Conservation (phyloP, 2,888 invertebrate species). For the Athalia circularis region DNA sequence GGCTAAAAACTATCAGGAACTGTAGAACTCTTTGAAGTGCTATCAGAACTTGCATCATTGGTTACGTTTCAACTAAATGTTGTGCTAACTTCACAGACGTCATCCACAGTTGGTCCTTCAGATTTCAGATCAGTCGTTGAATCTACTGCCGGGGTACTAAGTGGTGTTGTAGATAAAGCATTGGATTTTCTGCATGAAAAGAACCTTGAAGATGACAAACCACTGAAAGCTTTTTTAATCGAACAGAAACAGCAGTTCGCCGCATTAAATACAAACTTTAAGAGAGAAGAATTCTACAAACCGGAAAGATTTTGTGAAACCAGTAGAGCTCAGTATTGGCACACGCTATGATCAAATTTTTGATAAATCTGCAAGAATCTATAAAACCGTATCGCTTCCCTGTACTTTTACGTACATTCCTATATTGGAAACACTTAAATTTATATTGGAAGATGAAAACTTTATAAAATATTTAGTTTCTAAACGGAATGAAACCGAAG, state of each 20-base stretch:
- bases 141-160: constrained; percentile 1
- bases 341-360: constrained; percentile 47
- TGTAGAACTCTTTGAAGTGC: too few relatives aligned
- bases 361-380: constrained; percentile 40
- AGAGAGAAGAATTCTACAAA: constrained; percentile 22
- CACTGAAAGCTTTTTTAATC: constrained; percentile 18
- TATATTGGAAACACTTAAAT: constrained; percentile 46
- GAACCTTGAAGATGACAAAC: constrained; percentile 1
- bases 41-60: too few relatives aligned
- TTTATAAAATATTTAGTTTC: constrained; percentile 4
- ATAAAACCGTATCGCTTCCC: constrained; percentile 36
- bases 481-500: constrained; percentile 14
- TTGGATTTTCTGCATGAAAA: background rate
- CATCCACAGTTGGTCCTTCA: too few relatives aligned
- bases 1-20: too few relatives aligned
- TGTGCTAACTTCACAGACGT: too few relatives aligned
- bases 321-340: constrained; percentile 47
- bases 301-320: constrained; percentile 43
- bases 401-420: constrained; percentile 48
- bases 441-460: constrained; percentile 30
- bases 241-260: constrained; percentile 26
- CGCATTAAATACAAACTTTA: constrained; percentile 18
- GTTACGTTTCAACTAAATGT: too few relatives aligned
- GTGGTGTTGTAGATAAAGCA: constrained; percentile 9
- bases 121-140: background rate